Percentiles rank a stretch among this genome's conserved stretches.
Evolutionary conservation across 2,797 vertebrate genomes (phyloP).

Genomic region (Nannoperca australis): DNA sequence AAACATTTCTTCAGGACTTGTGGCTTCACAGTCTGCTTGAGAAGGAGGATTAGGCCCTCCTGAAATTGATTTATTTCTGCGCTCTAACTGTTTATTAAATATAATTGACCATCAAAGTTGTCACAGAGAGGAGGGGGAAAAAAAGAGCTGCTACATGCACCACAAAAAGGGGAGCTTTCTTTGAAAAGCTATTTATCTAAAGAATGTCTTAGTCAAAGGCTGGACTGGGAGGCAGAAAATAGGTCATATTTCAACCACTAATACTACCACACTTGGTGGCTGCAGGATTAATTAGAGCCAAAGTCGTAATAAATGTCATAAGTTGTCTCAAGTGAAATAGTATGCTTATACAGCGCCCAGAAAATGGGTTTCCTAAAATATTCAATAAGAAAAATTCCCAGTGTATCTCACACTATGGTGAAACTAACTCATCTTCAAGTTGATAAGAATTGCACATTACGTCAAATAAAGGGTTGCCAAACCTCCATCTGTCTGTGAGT

Average conservation of each 20-base stretch:
- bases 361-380: constrained; percentile 48
- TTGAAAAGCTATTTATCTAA: constrained; percentile 76
- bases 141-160: constrained; percentile 65
- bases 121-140: constrained; percentile 72
- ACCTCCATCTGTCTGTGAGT: neutral
- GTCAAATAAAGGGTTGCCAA: neutral
- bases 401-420: constrained; percentile 6
- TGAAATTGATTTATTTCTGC: constrained; percentile 87
- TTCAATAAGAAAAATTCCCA: constrained; percentile 28
- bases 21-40: constrained; percentile 84
- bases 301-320: constrained; percentile 73
- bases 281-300: constrained; percentile 72
- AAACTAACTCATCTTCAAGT: constrained; percentile 26
- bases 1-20: constrained; percentile 84
- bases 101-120: constrained; percentile 89
- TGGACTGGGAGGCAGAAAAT: constrained; percentile 69
- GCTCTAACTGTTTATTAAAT: constrained; percentile 88
- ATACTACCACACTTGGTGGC: constrained; percentile 70
- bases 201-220: constrained; percentile 75
- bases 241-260: constrained; percentile 78
- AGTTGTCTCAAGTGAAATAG: constrained; percentile 58
- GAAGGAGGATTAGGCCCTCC: constrained; percentile 82
- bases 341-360: constrained; percentile 34
- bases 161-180: constrained; percentile 76
- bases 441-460: constrained; percentile 19